phyloP scores from a whole-genome alignment of 2,113 vertebrate species.

The Nyctibius bracteatus region DNA sequence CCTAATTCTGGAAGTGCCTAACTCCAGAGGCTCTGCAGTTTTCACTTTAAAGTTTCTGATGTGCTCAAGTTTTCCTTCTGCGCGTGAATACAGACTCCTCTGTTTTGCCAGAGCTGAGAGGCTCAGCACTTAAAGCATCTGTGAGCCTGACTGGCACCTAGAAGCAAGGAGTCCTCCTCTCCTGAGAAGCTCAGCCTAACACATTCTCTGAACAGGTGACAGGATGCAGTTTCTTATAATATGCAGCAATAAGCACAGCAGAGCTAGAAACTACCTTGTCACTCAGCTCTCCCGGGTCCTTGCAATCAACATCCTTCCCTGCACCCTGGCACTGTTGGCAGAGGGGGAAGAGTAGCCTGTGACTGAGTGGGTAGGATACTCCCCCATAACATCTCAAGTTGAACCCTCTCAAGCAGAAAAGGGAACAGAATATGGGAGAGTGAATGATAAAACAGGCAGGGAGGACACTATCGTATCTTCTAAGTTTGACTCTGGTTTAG shows the following conservation, averaged over 20 bases:
- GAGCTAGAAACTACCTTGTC: background rate
- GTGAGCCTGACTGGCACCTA: background rate
- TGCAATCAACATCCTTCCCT: background rate
- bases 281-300: background rate
- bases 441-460: background rate
- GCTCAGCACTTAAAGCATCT: background rate
- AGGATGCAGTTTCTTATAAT: background rate
- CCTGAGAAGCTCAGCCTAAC: background rate
- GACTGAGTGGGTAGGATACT: no score
- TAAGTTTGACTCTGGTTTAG: background rate
- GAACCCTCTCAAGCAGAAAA: background rate
- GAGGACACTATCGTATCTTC: background rate
- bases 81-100: background rate
- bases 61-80: background rate
- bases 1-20: background rate
- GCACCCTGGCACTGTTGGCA: background rate
- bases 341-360: background rate
- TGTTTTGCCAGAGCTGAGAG: background rate
- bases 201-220: background rate
- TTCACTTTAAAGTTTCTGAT: background rate
- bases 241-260: fast-evolving
- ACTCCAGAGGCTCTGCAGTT: background rate
- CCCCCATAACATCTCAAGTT: background rate
- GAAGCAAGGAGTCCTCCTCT: background rate
- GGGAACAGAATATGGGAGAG: fast-evolving